Conservation (phyloP, 2,888 invertebrate species). For the Tinea trinotella region DNA sequence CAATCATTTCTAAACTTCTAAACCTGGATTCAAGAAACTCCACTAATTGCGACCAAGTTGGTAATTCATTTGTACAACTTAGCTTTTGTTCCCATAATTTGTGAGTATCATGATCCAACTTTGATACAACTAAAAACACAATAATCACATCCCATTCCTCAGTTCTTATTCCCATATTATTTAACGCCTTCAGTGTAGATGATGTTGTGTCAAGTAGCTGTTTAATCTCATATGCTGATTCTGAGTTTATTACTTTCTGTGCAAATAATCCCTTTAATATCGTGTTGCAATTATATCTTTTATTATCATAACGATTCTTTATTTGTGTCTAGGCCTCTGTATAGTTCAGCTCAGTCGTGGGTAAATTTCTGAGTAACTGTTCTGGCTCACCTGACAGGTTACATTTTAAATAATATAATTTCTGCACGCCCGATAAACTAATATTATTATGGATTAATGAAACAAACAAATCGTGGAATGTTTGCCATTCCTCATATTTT, state of each 20-base stretch:
- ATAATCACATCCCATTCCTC: constrained; percentile 21
- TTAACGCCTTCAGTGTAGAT: constrained; percentile 22
- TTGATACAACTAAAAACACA: constrained; percentile 23
- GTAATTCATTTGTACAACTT: too few relatives aligned
- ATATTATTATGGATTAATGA: constrained; percentile 25
- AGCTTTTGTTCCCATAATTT: constrained; percentile 27
- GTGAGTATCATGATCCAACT: constrained; percentile 25
- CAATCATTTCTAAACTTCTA: constrained; percentile 21
- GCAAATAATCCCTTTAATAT: constrained; percentile 24
- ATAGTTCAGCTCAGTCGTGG: constrained; percentile 25
- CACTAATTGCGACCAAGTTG: constrained; percentile 18
- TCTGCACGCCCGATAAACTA: constrained; percentile 23
- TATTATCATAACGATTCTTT: constrained; percentile 25
- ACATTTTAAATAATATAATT: constrained; percentile 26
- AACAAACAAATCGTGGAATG: constrained; percentile 24
- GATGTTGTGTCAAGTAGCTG: constrained; percentile 23
- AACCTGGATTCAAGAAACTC: constrained; percentile 22
- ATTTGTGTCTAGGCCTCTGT: constrained; percentile 24
- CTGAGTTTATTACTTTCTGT: constrained; percentile 21
- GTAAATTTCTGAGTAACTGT: constrained; percentile 23
- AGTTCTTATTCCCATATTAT: constrained; percentile 22
- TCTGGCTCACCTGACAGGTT: constrained; percentile 25
- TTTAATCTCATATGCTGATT: constrained; percentile 22
- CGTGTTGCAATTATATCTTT: constrained; percentile 24
- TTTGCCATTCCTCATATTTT: constrained; percentile 25